phyloP scores from a whole-genome alignment of 2,797 vertebrate genomes.

The Corythornis leucogaster region DNA sequence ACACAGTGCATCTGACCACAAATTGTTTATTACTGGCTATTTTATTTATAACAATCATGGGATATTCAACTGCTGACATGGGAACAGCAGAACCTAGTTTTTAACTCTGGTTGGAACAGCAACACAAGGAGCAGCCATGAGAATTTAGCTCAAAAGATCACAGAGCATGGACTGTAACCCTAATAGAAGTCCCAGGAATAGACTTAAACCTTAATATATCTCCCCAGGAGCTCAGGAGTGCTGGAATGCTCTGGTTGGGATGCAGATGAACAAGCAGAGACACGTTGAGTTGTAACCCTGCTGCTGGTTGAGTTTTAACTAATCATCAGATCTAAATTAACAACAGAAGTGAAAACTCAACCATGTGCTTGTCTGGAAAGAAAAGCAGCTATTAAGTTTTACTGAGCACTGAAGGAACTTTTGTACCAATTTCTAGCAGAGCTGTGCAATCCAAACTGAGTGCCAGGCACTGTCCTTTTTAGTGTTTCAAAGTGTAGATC shows the following conservation, averaged over 20 bases:
- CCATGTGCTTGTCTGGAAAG: neutral
- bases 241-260: no score
- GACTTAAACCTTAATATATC: neutral
- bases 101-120: neutral
- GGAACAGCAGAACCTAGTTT: neutral
- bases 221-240: neutral
- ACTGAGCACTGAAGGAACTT: conserved; percentile 12
- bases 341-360: conserved; percentile 1
- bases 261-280: neutral
- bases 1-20: neutral
- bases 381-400: conserved; percentile 32
- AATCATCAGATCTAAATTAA: conserved; percentile 22
- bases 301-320: neutral
- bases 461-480: neutral
- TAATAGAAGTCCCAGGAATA: neutral
- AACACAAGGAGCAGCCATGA: neutral
- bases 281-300: accelerated
- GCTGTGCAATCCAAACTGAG: neutral
- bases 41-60: conserved; percentile 10
- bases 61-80: neutral
- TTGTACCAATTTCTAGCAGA: neutral
- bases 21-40: neutral
- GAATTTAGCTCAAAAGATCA: neutral
- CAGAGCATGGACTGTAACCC: neutral
- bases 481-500: neutral